Percentiles rank a stretch among this genome's conserved stretches.
Evolutionary conservation across 2,888 invertebrate genomes (phyloP).

Genomic region (Digitonthophagus gazella): DNA sequence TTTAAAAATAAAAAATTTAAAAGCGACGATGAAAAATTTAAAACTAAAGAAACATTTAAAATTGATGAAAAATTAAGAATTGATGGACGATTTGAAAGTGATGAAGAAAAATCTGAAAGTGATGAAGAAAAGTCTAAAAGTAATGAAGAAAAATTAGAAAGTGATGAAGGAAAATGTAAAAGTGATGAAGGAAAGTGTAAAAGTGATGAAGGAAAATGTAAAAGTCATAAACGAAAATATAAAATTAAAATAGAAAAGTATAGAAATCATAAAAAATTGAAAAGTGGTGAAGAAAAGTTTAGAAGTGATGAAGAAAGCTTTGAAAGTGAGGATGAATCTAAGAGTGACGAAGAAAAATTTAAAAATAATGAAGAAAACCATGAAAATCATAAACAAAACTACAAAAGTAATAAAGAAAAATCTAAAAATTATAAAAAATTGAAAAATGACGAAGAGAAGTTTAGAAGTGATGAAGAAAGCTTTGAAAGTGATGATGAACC

Average conservation of each 20-base stretch:
- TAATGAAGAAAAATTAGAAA: not conserved
- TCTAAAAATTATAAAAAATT: too few relatives aligned
- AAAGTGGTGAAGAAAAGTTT: not conserved
- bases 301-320: conserved; percentile 4
- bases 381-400: not conserved
- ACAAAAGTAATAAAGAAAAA: not conserved
- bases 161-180: too few relatives aligned
- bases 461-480: not conserved
- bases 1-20: too few relatives aligned
- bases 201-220: not conserved
- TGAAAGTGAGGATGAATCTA: not conserved
- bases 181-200: not conserved
- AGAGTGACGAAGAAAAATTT: not conserved
- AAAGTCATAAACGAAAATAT: not conserved
- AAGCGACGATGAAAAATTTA: not conserved
- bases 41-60: not conserved
- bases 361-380: not conserved
- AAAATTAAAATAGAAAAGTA: not conserved
- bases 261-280: not conserved
- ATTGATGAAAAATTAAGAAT: not conserved
- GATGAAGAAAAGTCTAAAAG: not conserved
- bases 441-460: not conserved
- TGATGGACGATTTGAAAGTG: not conserved
- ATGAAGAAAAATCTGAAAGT: not conserved
- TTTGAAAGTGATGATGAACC: not conserved